Percentiles rank a stretch among this genome's conserved stretches.
phyloP scores from a whole-genome alignment of 1,140 invertebrate genomes.

The Amphibalanus amphitrite region DNA sequence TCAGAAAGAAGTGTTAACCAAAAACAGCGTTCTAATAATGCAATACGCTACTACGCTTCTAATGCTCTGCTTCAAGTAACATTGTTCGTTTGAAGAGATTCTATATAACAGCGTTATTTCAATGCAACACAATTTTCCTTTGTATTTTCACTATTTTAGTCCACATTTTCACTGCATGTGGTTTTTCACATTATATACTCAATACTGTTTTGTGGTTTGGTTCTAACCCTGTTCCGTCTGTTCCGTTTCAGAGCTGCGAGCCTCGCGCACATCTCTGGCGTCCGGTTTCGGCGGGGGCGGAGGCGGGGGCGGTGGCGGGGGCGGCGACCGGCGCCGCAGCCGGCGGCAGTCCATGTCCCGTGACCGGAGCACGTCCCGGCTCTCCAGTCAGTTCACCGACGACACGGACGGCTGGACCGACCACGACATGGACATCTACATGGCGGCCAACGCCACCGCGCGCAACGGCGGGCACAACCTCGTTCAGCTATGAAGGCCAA shows the following conservation, averaged over 20 bases:
- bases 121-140: no score
- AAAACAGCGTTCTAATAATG: no score
- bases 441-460: constrained; percentile 71
- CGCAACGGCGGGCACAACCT: constrained; percentile 34
- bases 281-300: constrained; percentile 15
- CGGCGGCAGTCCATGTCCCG: constrained; percentile 15
- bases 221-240: no score
- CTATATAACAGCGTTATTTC: no score
- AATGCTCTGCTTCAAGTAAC: no score
- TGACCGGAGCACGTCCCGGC: constrained; percentile 14
- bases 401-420: constrained; percentile 83
- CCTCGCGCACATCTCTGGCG: constrained; percentile 15
- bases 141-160: no score
- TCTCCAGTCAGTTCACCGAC: constrained; percentile 28
- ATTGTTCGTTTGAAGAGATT: no score
- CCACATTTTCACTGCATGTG: no score
- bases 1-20: no score
- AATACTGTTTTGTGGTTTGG: no score
- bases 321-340: constrained; percentile 13
- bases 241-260: background rate
- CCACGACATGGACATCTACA: constrained; percentile 88
- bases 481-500: constrained; percentile 15
- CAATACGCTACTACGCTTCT: no score
- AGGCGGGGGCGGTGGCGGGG: constrained; percentile 13
- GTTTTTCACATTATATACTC: no score